These are phyloP conservation scores for Myocastor coypus DNA, from an alignment of 2,113 vertebrate species.

Conservation along the genomic window DNA sequence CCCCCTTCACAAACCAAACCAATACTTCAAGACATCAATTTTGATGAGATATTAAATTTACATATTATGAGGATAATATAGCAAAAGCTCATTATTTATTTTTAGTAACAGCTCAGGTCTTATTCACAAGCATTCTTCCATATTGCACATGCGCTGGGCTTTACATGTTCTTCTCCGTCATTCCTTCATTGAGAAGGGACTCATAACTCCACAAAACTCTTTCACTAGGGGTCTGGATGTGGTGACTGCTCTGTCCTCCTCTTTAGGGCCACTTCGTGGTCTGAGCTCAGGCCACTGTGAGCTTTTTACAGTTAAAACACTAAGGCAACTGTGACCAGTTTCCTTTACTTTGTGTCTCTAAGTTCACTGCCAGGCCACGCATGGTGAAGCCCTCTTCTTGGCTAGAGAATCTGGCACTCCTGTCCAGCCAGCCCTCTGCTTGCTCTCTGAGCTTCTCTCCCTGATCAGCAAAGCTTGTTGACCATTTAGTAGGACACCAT, in stretches of 20 bases:
- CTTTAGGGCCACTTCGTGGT: neutral
- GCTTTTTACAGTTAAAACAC: neutral
- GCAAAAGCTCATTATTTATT: neutral
- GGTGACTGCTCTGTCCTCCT: neutral
- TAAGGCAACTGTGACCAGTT: neutral
- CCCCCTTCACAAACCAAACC: neutral
- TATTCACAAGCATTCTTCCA: neutral
- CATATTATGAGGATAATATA: neutral
- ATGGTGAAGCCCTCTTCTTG: neutral
- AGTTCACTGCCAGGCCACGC: neutral
- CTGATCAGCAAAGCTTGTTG: neutral
- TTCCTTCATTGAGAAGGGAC: neutral
- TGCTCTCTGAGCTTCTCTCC: neutral
- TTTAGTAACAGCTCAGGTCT: neutral
- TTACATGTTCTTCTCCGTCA: neutral
- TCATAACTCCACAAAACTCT: neutral
- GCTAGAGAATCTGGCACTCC: neutral
- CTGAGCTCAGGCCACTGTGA: neutral
- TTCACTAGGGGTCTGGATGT: neutral
- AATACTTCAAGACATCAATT: constrained; percentile 40
- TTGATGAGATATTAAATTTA: constrained; percentile 9
- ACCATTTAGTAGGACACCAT: neutral
- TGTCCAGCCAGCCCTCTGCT: neutral
- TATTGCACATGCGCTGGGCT: neutral
- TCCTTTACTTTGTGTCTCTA: neutral